Evolutionary conservation across 2,113 vertebrate genomes (phyloP), one percentile per base, ranked within the genome.

Genomic region (Neomonachus schauinslandi): DNA sequence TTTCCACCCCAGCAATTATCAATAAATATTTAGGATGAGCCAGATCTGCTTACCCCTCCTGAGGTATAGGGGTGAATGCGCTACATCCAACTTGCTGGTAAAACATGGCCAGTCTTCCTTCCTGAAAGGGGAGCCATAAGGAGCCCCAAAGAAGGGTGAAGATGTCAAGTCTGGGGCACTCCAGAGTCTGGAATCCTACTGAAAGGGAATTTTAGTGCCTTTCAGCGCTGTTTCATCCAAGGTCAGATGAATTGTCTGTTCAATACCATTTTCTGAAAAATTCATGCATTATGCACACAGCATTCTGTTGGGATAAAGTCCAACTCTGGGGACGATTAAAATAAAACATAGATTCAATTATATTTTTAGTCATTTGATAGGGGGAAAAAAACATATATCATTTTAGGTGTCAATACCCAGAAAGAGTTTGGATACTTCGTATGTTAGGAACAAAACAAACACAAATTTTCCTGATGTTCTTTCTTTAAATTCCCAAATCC

Each of bases 391-490:
- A 31, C 22, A 53, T 6, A 65, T 55, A 91, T 81, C 36, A 72
- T 80, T 93, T 76, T 82, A 71, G 59, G 33, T 96, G 89, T 87
- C 92, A 85, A 61, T 96, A 82, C 51, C 57, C 84, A 81, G 28
- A 88, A 94, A 95, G 63, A 42, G 49, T 92, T 74, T 93, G 76
- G 57, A 39, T 63, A 61, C 26, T 81, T 95, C 83, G 19, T 55
- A 76, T 65, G n/a, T 92, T 90, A 92, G 10, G 39, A 95, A 82
- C 24, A 88, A 93, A 97, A 76, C 72, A 95, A 94, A 76, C 57
- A 67, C 69, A 89, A 33, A 33, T 79, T 87, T 53, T 71, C 69
- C 57, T 65, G 28, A 61, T 93, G n/a, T 57, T 81, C 82, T 92
- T 80, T 80, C 67, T 92, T 69, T 71, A 91, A 91, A 61, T 88